phyloP scores from a whole-genome alignment of 1,140 invertebrate species.

The Drosophila kepulauana region DNA sequence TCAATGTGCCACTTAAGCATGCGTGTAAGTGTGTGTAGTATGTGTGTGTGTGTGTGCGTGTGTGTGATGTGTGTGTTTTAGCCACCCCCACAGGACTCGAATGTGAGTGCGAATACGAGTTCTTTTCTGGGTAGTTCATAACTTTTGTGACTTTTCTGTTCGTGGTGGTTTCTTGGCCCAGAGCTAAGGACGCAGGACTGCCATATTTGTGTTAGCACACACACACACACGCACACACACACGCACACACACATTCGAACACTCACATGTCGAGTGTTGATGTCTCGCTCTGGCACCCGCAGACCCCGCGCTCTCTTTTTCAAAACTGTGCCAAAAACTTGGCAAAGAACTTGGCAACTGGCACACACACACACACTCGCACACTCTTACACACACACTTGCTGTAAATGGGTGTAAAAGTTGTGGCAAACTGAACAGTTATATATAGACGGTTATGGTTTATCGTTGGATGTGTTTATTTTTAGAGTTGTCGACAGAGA shows the following conservation, averaged over 20 bases:
- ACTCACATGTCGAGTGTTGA: constrained; percentile 51
- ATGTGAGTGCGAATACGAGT: constrained; percentile 13
- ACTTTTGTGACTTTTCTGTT: constrained; percentile 56
- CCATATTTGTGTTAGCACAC: constrained; percentile 64
- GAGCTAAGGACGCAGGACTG: constrained; percentile 57
- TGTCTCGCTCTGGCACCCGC: constrained; percentile 48
- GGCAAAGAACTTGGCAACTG: constrained; percentile 59
- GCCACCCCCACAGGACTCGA: background rate
- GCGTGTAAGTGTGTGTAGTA: constrained; percentile 5
- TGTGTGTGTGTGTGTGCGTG: constrained; percentile 20
- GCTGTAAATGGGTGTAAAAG: background rate
- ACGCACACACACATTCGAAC: constrained; percentile 33
- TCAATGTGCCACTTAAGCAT: constrained; percentile 19
- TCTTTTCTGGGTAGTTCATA: constrained; percentile 60
- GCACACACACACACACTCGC: constrained; percentile 23
- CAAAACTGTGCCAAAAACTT: constrained; percentile 71
- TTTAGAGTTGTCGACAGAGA: background rate
- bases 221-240: constrained; percentile 29
- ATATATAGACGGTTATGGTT: constrained; percentile 18
- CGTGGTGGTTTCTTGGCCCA: constrained; percentile 75
- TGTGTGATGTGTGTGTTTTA: background rate
- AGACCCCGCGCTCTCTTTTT: constrained; percentile 13
- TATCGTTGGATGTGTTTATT: constrained; percentile 20
- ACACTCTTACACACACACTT: background rate
- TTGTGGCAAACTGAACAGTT: constrained; percentile 1